These are phyloP conservation scores for Nerophis ophidion DNA, from an alignment of 2,113 vertebrate genomes.

Conservation along the genomic window DNA sequence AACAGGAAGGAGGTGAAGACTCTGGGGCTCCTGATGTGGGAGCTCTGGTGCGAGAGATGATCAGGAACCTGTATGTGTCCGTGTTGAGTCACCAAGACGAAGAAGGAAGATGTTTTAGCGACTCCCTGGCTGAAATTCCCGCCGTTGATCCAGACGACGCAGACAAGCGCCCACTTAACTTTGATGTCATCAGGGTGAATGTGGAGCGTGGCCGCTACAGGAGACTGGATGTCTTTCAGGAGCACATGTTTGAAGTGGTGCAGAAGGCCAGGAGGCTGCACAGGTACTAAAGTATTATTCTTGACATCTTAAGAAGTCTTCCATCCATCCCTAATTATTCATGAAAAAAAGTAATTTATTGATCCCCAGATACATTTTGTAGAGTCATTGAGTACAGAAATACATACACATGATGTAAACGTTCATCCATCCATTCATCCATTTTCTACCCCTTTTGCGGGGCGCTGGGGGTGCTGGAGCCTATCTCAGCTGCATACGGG, in stretches of 20 bases:
- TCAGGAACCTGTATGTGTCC: constrained; percentile 94
- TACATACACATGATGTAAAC: neutral
- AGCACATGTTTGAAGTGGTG: constrained; percentile 96
- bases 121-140: constrained; percentile 95
- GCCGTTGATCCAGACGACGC: constrained; percentile 84
- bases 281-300: constrained; percentile 68
- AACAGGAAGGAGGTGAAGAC: constrained; percentile 89
- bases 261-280: constrained; percentile 91
- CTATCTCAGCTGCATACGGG: too few relatives aligned
- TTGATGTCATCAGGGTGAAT: constrained; percentile 89
- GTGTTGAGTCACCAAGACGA: constrained; percentile 97
- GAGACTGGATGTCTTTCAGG: constrained; percentile 93
- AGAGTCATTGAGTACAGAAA: neutral
- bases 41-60: constrained; percentile 88
- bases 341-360: too few relatives aligned
- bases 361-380: neutral
- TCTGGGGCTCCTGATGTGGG: constrained; percentile 81
- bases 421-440: too few relatives aligned
- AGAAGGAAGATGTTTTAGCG: constrained; percentile 94
- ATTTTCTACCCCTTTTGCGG: too few relatives aligned
- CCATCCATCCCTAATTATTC: too few relatives aligned
- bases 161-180: constrained; percentile 84
- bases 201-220: constrained; percentile 91
- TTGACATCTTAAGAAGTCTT: neutral
- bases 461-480: too few relatives aligned